Evolutionary conservation across 2,797 vertebrate genomes (phyloP), one percentile per base, ranked within the genome.

Genomic region (Danio albolineatus): DNA sequence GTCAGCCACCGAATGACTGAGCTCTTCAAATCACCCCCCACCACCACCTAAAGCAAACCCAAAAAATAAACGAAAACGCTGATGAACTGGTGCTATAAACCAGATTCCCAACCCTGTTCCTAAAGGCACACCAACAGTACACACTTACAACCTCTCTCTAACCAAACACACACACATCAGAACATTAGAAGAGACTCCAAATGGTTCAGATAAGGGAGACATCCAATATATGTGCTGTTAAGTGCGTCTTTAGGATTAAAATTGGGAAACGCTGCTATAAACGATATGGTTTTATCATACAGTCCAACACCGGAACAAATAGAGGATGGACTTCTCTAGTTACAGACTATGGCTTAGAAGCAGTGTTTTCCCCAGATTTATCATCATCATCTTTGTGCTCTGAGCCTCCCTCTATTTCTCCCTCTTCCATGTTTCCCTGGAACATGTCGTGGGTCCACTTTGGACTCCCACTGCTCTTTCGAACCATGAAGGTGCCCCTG

Each of bases 401-500:
- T 0, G 89, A 10, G n/a, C 89, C 90, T 44, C 97, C 96, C 0
- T 98, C 97, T 2, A 97, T 93, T 64, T 90, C 92, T 0, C 89
- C 91, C 75, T 96, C 96, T 67, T 97, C 97, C 10, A 93, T 94
- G 0, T 95, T 95, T 0, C 96, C 96, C 70, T 98, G 97, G 93
- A 95, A 99, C 89, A 96, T 98, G 90, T 95, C 93, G 66, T 95
- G 94, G 84, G 92, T 90, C 93, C 98, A 98, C 91, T 99, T 94
- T 19, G 90, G 51, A 46, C 71, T 62, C 81, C 86, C 76, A 59
- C 88, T 71, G 0, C 96, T 95, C 73, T 97, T 96, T 0, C 96
- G 94, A 90, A 96, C 95, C 83, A 98, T 92, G 88, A 97, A 98
- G 77, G 96, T 94, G 0, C 97, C 98, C 6, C 98, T 92, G 3